Evolutionary conservation across 2,888 invertebrate genomes (phyloP).

Genomic region (Drosophila hamatofila): DNA sequence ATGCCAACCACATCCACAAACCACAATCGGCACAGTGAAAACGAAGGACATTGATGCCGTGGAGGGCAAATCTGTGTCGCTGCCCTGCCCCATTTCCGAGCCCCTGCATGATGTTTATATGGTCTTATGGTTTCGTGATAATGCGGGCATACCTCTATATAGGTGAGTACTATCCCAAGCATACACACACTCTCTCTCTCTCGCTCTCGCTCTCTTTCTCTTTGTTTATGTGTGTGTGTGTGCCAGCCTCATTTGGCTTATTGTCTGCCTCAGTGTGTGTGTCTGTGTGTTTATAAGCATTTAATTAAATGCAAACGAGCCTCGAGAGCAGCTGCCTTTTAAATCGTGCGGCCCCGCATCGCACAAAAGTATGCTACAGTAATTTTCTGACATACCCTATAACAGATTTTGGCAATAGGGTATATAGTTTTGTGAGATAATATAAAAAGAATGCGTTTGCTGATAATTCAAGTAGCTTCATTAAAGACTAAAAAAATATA

Average conservation of each 20-base stretch:
- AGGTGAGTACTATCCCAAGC: slow-evolving; percentile 87
- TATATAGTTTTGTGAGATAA: not conserved
- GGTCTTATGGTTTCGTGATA: slow-evolving; percentile 96
- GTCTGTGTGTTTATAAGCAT: slow-evolving; percentile 57
- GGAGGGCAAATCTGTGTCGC: slow-evolving; percentile 93
- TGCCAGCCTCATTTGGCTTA: slow-evolving; percentile 48
- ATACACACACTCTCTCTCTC: not conserved
- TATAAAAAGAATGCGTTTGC: not conserved
- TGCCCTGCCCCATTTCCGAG: slow-evolving; percentile 94
- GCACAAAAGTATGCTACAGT: slow-evolving; percentile 50
- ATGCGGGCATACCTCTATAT: slow-evolving; percentile 94
- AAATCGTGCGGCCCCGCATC: slow-evolving; percentile 54
- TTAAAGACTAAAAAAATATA: not conserved
- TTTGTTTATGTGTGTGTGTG: slow-evolving; percentile 12
- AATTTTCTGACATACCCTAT: slow-evolving; percentile 32
- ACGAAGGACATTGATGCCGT: slow-evolving; percentile 94
- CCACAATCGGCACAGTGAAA: slow-evolving; percentile 86
- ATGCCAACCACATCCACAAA: slow-evolving; percentile 42
- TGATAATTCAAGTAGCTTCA: no score
- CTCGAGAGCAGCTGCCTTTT: slow-evolving; percentile 64
- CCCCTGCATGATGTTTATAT: slow-evolving; percentile 95
- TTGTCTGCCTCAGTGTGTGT: slow-evolving; percentile 39
- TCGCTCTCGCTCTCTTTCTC: not conserved
- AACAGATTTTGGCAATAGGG: not conserved
- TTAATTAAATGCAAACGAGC: slow-evolving; percentile 78